phyloP scores from a whole-genome alignment of 2,888 invertebrate species.

The Epirrita christyi region DNA sequence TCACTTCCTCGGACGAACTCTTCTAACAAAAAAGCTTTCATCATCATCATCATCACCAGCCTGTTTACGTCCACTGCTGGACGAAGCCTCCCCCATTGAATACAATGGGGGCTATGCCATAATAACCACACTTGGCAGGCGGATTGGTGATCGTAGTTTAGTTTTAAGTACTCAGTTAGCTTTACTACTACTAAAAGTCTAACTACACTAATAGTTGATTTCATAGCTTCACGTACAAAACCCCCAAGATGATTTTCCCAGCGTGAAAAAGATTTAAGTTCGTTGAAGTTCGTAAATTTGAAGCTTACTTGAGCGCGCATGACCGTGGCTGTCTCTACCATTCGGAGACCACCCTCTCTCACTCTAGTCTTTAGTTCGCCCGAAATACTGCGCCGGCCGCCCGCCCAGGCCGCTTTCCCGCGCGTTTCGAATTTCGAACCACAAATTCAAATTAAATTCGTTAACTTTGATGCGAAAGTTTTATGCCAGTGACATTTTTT shows the following conservation, averaged over 20 bases:
- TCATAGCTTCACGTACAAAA: slow-evolving; percentile 22
- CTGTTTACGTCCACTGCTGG: no score
- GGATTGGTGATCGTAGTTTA: no score
- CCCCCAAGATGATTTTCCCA: slow-evolving; percentile 43
- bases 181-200: no score
- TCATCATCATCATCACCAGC: no score
- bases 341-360: slow-evolving; percentile 68
- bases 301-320: slow-evolving; percentile 60
- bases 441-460: slow-evolving; percentile 58
- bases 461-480: slow-evolving; percentile 50
- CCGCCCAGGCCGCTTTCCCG: slow-evolving; percentile 67
- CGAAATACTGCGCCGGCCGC: slow-evolving; percentile 67
- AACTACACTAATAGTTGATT: no score
- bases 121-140: no score
- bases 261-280: slow-evolving; percentile 60
- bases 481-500: slow-evolving; percentile 44
- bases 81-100: no score
- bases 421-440: slow-evolving; percentile 66
- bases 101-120: no score
- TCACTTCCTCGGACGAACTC: no score
- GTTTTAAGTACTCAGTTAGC: no score
- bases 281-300: slow-evolving; percentile 53
- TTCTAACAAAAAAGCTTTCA: no score
- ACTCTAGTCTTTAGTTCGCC: slow-evolving; percentile 64
- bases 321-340: slow-evolving; percentile 59